phyloP scores from a whole-genome alignment of 2,888 invertebrate genomes.

The Cepaea hortensis region DNA sequence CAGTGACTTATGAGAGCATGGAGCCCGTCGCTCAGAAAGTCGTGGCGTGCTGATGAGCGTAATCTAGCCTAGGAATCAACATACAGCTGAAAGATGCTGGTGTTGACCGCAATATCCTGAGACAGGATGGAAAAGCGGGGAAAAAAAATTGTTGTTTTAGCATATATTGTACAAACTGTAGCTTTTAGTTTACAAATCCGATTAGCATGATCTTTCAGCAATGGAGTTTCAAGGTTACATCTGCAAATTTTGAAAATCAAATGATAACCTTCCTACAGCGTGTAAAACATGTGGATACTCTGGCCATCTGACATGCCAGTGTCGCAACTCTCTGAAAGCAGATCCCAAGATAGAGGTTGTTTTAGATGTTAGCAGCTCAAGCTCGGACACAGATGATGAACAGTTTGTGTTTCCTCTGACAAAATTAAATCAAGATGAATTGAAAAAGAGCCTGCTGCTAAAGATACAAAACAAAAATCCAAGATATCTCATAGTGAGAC shows the following conservation, averaged over 20 bases:
- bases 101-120: no score
- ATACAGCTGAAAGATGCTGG: no score
- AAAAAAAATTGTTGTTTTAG: no score
- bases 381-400: conserved; percentile 87
- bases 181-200: background rate
- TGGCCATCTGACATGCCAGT: conserved; percentile 96
- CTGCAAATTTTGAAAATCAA: conserved; percentile 60
- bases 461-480: background rate
- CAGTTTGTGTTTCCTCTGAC: conserved; percentile 74
- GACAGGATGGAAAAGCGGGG: no score
- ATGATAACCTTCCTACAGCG: conserved; percentile 78
- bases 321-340: conserved; percentile 93
- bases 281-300: conserved; percentile 97
- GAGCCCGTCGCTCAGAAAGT: no score
- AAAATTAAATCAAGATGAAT: conserved; percentile 56
- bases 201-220: no score
- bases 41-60: no score
- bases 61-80: no score
- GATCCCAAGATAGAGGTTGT: conserved; percentile 93
- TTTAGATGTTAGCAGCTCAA: conserved; percentile 94
- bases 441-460: background rate
- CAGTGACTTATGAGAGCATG: no score
- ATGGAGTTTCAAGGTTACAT: conserved; percentile 53
- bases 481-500: conserved; percentile 1
- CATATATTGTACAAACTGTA: no score